phyloP scores from a whole-genome alignment of 2,113 vertebrate species.

The Catagonus wagneri region DNA sequence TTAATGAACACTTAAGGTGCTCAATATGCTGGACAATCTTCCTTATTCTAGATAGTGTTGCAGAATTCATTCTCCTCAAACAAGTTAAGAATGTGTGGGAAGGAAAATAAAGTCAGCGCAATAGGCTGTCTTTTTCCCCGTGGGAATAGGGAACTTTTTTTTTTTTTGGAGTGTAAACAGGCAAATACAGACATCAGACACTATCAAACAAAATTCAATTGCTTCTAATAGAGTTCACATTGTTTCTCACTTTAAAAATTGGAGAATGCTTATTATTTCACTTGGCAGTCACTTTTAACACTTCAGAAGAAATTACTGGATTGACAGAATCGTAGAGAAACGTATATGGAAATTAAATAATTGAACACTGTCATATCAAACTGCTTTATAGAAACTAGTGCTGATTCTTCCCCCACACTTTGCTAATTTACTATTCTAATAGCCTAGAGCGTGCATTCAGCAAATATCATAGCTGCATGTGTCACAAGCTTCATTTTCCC shows the following conservation, averaged over 20 bases:
- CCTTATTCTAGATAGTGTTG: not conserved
- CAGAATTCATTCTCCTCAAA: not conserved
- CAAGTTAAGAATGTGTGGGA: not conserved
- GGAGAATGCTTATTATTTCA: not conserved
- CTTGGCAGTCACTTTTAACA: slow-evolving; percentile 20
- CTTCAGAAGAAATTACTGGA: slow-evolving; percentile 8
- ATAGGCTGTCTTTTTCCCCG: not conserved
- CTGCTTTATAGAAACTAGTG: slow-evolving; percentile 23
- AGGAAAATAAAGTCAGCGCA: not conserved
- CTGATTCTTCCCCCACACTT: not conserved
- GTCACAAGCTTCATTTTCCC: not conserved
- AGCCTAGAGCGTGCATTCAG: not conserved
- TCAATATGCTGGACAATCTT: not conserved
- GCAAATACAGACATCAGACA: not conserved
- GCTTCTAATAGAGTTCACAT: slow-evolving; percentile 55
- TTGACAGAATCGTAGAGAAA: slow-evolving; percentile 52
- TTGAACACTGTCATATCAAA: not conserved
- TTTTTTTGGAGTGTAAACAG: not conserved
- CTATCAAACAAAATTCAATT: slow-evolving; percentile 40
- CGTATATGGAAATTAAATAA: not conserved
- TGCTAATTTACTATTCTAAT: slow-evolving; percentile 18
- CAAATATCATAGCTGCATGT: slow-evolving; percentile 30
- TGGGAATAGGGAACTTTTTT: not conserved
- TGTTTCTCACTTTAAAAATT: slow-evolving; percentile 25
- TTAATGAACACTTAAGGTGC: not conserved